Evolutionary conservation across 2,888 invertebrate species (phyloP).

Genomic region (Eumacrocentrus americanus): DNA sequence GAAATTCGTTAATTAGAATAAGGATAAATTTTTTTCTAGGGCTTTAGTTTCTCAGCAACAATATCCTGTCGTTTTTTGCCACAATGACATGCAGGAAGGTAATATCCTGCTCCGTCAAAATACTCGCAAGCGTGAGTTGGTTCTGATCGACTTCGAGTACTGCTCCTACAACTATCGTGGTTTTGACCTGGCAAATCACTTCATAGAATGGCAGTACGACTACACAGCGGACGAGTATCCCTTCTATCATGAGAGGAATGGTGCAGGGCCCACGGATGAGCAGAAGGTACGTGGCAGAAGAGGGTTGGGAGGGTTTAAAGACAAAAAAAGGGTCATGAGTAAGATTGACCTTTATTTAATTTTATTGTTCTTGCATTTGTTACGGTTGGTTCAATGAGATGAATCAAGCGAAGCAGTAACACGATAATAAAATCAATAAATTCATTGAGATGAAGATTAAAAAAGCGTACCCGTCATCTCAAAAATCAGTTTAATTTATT

Average conservation of each 20-base stretch:
- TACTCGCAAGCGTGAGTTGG: conserved; percentile 68
- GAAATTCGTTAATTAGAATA: not conserved
- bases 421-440: too few relatives aligned
- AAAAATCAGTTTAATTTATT: too few relatives aligned
- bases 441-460: too few relatives aligned
- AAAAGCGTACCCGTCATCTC: too few relatives aligned
- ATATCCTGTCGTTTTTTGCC: conserved; percentile 86
- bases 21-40: conserved; percentile 54
- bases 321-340: not conserved
- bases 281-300: conserved; percentile 72
- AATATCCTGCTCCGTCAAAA: conserved; percentile 68
- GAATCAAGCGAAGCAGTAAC: too few relatives aligned
- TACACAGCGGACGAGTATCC: conserved; percentile 81
- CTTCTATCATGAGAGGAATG: conserved; percentile 73
- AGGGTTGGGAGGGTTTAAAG: too few relatives aligned
- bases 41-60: conserved; percentile 53
- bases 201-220: conserved; percentile 90
- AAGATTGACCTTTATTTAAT: conserved; percentile 16
- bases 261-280: conserved; percentile 76
- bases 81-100: conserved; percentile 95
- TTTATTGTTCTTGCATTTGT: conserved; percentile 12
- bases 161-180: conserved; percentile 94
- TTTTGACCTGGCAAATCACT: conserved; percentile 94
- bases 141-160: conserved; percentile 92
- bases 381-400: too few relatives aligned